A percentile compares a stretch with the other conserved stretches of the same genome.
These are phyloP conservation scores for Cepphus grylle DNA, from an alignment of 2,113 vertebrate genomes.

Conservation along the genomic window DNA sequence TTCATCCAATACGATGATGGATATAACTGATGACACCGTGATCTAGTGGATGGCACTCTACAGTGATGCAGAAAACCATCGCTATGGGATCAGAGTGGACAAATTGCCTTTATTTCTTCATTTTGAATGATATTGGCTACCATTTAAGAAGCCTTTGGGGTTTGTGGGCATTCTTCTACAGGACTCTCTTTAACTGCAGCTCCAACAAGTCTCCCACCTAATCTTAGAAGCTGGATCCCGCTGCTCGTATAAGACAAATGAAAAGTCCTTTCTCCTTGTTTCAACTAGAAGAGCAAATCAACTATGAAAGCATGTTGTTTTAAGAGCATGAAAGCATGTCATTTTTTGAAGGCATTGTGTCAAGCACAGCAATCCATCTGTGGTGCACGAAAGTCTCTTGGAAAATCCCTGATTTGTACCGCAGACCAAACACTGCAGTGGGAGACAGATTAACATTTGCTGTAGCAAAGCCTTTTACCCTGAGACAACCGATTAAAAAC, in stretches of 20 bases:
- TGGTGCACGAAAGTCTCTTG: not conserved
- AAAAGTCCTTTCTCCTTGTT: not conserved
- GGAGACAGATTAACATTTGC: not conserved
- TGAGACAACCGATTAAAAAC: not conserved
- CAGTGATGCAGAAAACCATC: not conserved
- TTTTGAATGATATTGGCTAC: not conserved
- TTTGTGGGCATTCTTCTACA: not conserved
- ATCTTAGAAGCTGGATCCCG: not conserved
- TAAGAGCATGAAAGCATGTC: not conserved
- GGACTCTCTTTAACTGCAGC: not conserved
- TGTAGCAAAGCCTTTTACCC: not conserved
- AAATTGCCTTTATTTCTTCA: not conserved
- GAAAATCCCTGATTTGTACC: slow-evolving; percentile 1
- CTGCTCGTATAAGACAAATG: not conserved
- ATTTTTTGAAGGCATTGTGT: slow-evolving; percentile 26
- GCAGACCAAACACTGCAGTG: not conserved
- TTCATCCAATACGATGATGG: not conserved
- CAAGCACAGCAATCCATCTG: not conserved
- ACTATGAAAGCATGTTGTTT: not conserved
- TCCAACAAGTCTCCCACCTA: not conserved
- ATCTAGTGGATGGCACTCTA: not conserved
- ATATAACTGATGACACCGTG: not conserved
- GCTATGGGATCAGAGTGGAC: not conserved
- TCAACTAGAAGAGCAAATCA: not conserved
- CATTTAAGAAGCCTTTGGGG: not conserved